Evolutionary conservation across 37 sponge, comb jelly and placozoan species (phyloP).

Genomic region (Eunapius fragilis): DNA sequence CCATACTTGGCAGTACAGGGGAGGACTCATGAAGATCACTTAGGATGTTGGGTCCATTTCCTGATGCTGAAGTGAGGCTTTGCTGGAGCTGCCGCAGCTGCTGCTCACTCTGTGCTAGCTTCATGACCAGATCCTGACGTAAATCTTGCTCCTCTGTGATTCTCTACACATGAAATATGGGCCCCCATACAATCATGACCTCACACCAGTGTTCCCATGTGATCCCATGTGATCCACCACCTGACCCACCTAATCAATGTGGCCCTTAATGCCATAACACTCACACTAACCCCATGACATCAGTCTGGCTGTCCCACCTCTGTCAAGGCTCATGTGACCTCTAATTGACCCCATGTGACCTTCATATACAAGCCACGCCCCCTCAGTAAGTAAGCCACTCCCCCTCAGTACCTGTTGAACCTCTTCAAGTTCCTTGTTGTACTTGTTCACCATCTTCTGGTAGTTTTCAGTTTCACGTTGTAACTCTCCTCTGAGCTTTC

Average conservation of each 20-base stretch:
- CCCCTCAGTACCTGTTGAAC: constrained; percentile 45
- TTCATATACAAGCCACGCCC: neutral
- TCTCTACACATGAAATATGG: constrained; percentile 32
- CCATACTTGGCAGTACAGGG: too few species aligned
- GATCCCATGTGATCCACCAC: too few species aligned
- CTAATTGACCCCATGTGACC: too few species aligned
- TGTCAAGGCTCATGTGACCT: too few species aligned
- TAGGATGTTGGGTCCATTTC: constrained; percentile 43
- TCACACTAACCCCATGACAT: too few species aligned
- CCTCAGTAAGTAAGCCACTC: neutral
- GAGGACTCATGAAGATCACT: neutral
- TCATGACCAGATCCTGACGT: constrained; percentile 72
- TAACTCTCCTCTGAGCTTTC: constrained; percentile 65
- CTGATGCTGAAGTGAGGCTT: constrained; percentile 5
- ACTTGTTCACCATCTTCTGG: constrained; percentile 50
- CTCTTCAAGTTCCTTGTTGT: constrained; percentile 69
- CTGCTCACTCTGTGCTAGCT: constrained; percentile 67
- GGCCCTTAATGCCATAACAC: too few species aligned
- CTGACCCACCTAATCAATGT: too few species aligned
- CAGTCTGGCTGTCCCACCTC: too few species aligned
- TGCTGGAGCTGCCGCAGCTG: constrained; percentile 57
- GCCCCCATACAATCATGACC: neutral
- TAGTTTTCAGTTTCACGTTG: constrained; percentile 50
- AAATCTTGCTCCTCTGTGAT: constrained; percentile 75
- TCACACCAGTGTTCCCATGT: neutral